Evolutionary conservation across 2,797 vertebrate genomes (phyloP).

Genomic region (Buphagus erythrorhynchus): DNA sequence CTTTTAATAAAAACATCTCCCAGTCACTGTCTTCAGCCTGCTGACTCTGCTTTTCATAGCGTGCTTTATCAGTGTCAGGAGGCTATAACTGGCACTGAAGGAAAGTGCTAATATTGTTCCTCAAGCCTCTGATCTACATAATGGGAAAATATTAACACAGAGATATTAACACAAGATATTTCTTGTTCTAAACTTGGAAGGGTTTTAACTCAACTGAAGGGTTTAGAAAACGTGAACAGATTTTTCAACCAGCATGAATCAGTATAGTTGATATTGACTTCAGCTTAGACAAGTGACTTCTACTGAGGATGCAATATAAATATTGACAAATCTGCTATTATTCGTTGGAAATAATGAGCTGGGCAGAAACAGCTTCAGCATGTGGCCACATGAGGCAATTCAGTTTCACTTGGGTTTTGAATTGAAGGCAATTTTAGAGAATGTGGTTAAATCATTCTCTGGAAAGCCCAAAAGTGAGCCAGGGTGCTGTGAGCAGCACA

Average conservation of each 20-base stretch:
- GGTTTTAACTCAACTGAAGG: background rate
- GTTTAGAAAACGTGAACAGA: background rate
- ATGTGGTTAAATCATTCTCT: background rate
- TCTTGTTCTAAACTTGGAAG: background rate
- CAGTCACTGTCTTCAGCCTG: background rate
- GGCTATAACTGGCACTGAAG: background rate
- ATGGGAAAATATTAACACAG: background rate
- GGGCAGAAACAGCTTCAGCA: background rate
- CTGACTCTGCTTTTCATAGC: background rate
- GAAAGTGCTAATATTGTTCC: background rate
- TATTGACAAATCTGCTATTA: constrained; percentile 1
- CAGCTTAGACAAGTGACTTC: background rate
- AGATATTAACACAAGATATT: background rate
- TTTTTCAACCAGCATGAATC: background rate
- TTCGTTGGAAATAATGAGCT: background rate
- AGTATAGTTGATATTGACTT: background rate
- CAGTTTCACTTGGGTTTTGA: background rate
- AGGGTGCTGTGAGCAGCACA: fast-evolving
- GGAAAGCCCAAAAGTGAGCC: background rate
- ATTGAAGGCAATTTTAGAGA: background rate
- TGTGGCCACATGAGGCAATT: background rate
- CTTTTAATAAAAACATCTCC: background rate
- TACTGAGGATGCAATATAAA: background rate
- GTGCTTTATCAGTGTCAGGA: background rate
- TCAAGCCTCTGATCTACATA: background rate